Evolutionary conservation across 2,888 invertebrate species (phyloP), one percentile per base, ranked within the genome.

Genomic region (Dioctria rufipes): DNA sequence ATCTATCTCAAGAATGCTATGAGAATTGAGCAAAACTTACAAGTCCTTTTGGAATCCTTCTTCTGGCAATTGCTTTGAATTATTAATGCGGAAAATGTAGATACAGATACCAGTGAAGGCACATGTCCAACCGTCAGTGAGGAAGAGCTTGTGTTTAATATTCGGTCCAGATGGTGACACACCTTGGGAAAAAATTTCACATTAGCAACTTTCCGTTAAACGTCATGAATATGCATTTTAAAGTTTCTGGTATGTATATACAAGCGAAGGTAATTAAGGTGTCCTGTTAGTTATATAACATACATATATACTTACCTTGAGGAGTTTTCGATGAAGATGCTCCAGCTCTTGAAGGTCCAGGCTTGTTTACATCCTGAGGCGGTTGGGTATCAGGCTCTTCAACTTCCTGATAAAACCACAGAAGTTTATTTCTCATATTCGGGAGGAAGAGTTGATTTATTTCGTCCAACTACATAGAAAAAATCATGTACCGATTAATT

Each of bases 41-140:
- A 92, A 88, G 87, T 92, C 96, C 90, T 96, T 96, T 87, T 96
- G 96, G 86, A 96, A 96, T n/a, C 96, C 96, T 90, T 97, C 96
- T 87, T 96, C 96, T 0, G 96, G 96, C 84, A 97, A 88, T 87
- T 96, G 95, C 86, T 96, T 96, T 83, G 93, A 92, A 60, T 93
- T 94, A 86, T 93, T 95, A 67, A 96, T 94, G 84, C 96, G 92
- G 87, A 95, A 95, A 91, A 96, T 96, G 86, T 95, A 96, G 84
- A 96, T 93, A 85, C 95, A 95, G 80, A 95, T 92, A 49, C 96
- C 96, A 0, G 94, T 95, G 80, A 96, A 93, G 13, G 94, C 92
- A 61, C 93, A 93, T 83, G 94, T 93, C 93, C 95, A 95, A 0
- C 96, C 96, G 85, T 96, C 96, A 0, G 96, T 96, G 4, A 96